Evolutionary conservation across 2,888 invertebrate species (phyloP).

Genomic region (Lithophane socia): DNA sequence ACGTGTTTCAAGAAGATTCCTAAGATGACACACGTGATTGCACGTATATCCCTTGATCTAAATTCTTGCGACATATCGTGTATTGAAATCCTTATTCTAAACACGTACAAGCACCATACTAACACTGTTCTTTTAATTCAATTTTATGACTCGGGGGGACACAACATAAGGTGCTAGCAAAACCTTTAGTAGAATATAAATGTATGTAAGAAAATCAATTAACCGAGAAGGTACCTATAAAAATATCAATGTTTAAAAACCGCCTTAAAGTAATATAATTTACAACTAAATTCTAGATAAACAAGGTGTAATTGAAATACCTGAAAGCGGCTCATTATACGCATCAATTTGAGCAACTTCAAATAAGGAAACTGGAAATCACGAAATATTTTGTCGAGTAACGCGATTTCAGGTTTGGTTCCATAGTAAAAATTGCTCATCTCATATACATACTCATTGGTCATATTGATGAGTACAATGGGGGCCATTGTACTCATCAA

Average conservation of each 20-base stretch:
- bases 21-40: background rate
- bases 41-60: background rate
- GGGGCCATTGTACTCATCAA: no score
- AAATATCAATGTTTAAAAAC: background rate
- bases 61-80: background rate
- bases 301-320: no score
- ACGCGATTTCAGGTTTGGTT: no score
- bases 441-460: no score
- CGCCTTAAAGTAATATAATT: no score
- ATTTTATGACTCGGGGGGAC: constrained; percentile 13
- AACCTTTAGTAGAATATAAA: background rate
- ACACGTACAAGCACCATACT: constrained; percentile 20
- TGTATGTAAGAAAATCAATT: background rate
- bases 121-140: constrained; percentile 20
- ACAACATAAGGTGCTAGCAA: background rate
- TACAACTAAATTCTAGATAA: no score
- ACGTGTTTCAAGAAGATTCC: background rate
- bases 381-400: no score
- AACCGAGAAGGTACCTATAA: background rate
- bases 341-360: no score
- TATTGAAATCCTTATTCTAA: constrained; percentile 8
- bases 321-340: no score
- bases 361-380: no score
- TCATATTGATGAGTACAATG: no score
- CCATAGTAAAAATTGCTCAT: no score